Base-by-base conservation (phyloP, 2,888 invertebrate genomes). In the Drosophila austrosaltans region DNA sequence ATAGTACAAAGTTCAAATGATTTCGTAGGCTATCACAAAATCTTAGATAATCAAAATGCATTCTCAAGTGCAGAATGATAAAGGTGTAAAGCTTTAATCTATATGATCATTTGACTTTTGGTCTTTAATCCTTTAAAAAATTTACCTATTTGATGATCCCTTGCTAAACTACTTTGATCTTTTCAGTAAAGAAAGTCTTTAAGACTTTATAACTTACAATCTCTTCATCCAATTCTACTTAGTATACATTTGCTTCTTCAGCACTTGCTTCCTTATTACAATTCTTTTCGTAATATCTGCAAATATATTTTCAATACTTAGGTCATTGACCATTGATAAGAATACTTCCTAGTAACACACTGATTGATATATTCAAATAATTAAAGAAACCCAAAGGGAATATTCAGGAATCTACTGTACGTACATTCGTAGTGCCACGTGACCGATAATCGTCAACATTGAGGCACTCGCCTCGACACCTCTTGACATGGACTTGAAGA, bases 401-500 rank as follows among this genome's bases (percentile, higher is more conserved):
- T 25, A 48, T 48, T 48, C 10, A 48, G 22, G 48, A 48, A 48
- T 48, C 22, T 25, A 48, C 16, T 39, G 39, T 12, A 39, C 39
- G 8, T 39, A 8, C 39, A 2, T 39, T 22, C 2, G 44, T 48
- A 44, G 20, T 44, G 16, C 42, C 42, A 42, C 42, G 42, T 42
- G 42, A 42, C 5, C 42, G 12, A 42, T 3, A 20, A 20, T 30
- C 10, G 54, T 36, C 57, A 22, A 58, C 36, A 57, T 36, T 36
- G 36, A 44, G 30, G 5, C 16, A 77, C 25, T 36, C 36, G 36
- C 36, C 36, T 48, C 22, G 22, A 80, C 69, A 80, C 69, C 79
- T 72, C 75, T 77, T 53, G 58, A 64, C 79, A 63, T 66, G 62
- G 44, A 53, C 58, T 72, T 78, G 69, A 81, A 78, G 81, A 79